These are phyloP conservation scores for Tachysurus fulvidraco DNA, from an alignment of 2,113 vertebrate genomes.

Conservation along the genomic window DNA sequence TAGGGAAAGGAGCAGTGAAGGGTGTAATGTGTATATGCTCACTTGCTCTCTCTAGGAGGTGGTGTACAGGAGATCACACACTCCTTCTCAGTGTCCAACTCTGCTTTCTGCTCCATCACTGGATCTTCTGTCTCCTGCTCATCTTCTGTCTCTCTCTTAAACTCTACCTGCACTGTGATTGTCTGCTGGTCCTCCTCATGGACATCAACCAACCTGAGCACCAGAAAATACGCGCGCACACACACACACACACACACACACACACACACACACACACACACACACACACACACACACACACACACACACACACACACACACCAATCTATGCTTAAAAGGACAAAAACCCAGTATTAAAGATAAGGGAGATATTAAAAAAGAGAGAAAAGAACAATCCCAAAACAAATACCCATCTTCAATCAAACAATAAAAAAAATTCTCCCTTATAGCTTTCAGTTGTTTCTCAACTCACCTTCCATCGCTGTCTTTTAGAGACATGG, in stretches of 20 bases:
- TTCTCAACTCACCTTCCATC: conserved; percentile 80
- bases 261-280: neutral
- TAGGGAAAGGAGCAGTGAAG: neutral
- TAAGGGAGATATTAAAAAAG: too few relatives aligned
- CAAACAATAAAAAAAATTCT: too few relatives aligned
- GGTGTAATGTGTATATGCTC: neutral
- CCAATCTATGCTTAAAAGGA: too few relatives aligned
- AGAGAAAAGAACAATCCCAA: too few relatives aligned
- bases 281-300: too few relatives aligned
- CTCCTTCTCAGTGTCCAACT: neutral
- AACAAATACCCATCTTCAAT: neutral
- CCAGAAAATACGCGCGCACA: neutral
- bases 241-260: neutral
- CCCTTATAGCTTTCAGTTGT: neutral
- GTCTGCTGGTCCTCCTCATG: conserved; percentile 83
- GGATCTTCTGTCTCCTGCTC: neutral
- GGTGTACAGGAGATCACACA: neutral
- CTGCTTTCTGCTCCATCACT: neutral
- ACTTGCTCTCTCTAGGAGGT: conserved; percentile 34
- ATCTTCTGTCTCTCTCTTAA: conserved; percentile 65
- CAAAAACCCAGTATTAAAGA: too few relatives aligned
- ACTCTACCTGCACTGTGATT: conserved; percentile 88
- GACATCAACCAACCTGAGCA: conserved; percentile 70
- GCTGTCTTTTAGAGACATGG: conserved; percentile 78
- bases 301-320: too few relatives aligned